Base-by-base conservation (phyloP, 2,113 vertebrate genomes). In the Podilymbus podiceps region DNA sequence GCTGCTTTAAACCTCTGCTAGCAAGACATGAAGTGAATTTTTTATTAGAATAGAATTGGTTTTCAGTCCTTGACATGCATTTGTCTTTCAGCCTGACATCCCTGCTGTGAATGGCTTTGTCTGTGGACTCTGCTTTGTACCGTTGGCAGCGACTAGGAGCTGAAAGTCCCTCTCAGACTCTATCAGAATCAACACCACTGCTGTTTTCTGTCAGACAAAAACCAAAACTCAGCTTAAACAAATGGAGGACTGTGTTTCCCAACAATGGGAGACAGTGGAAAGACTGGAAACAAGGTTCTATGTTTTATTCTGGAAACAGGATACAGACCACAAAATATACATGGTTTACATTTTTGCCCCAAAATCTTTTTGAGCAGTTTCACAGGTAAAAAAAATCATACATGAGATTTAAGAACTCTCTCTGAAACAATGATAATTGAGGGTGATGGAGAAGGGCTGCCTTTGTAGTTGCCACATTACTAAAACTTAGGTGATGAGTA, bases 281-380 rank as follows among this genome's bases (percentile, higher is more conserved):
- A 42, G 88, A 95, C 27, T 97, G 95, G 83, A 93, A 95, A 31
- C 90, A 55, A 85, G 13, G 53, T 52, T 94, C 92, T 68, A 7
- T 8, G 0, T 77, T 82, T 60, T 98, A 98, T 90, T 42, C 83
- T 6, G 88, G 97, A 94, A 98, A 98, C 42, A 82, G 58, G 44
- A 98, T 98, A 88, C 92, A 79, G 49, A 98, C 98, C 3, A 97
- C 97, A 83, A 98, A 98, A 76, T 98, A 98, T 12, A 98, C 93
- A 0, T 82, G 98, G n/a, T n/a, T 98, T 82, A 98, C 93, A 35
- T 99, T 98, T 95, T 89, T 98, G 80, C 98, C 98, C 18, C 95
- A 64, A 90, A 98, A 98, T 56, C 85, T 99, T 63, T 95, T 97
- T 73, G 96, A 98, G 64, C 98, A 98, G 83, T 98, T 98, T 93